Evolutionary conservation across 2,797 vertebrate species (phyloP).

Genomic region (Anguilla megastoma): DNA sequence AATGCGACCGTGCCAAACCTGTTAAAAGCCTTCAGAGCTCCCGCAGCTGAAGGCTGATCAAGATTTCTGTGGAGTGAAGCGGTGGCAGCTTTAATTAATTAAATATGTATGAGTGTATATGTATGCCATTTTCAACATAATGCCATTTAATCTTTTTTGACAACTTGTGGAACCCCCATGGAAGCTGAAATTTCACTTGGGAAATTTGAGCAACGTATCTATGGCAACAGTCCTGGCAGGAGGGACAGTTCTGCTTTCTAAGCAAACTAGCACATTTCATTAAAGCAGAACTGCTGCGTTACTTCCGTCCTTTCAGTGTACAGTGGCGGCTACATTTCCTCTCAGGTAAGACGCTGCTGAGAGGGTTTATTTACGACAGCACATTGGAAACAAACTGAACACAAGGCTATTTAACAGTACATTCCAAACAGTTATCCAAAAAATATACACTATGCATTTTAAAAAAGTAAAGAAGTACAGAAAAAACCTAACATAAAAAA

Average conservation of each 20-base stretch:
- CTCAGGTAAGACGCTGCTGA: constrained; percentile 5
- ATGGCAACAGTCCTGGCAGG: constrained; percentile 1
- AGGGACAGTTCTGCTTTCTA: constrained; percentile 11
- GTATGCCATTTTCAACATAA: constrained; percentile 2
- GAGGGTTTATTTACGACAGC: neutral
- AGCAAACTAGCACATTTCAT: constrained; percentile 17
- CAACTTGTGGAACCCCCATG: neutral
- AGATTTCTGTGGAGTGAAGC: neutral
- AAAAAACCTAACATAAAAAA: too few relatives aligned
- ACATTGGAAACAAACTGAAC: neutral
- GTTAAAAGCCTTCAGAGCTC: neutral
- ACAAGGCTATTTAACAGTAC: constrained; percentile 13
- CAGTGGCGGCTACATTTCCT: neutral
- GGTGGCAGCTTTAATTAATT: neutral
- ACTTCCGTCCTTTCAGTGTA: neutral
- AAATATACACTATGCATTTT: neutral
- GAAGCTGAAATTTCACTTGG: constrained; percentile 4
- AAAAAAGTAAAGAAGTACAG: neutral
- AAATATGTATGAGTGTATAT: constrained; percentile 1
- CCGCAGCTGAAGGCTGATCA: neutral
- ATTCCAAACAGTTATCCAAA: neutral
- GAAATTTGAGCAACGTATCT: constrained; percentile 5
- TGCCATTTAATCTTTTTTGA: constrained; percentile 3
- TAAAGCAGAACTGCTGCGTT: neutral
- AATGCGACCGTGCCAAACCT: neutral